phyloP scores from a whole-genome alignment of 1,140 invertebrate species.

The Drosophila biarmipes region DNA sequence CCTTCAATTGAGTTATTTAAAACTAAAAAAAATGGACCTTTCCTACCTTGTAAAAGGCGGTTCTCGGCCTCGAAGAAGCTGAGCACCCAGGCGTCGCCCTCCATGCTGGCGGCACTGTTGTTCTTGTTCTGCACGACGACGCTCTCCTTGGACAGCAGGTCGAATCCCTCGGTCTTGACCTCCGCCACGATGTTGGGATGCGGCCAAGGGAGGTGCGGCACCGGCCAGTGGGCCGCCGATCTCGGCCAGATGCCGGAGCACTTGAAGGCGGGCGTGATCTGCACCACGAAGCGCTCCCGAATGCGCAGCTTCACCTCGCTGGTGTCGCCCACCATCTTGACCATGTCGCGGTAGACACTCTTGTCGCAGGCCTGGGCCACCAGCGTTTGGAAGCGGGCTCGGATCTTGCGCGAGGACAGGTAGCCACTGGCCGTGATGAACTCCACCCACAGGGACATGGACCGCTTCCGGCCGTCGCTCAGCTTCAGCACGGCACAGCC shows the following conservation, averaged over 20 bases:
- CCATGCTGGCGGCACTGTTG: slow-evolving; percentile 89
- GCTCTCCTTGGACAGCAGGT: slow-evolving; percentile 94
- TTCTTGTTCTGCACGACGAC: slow-evolving; percentile 92
- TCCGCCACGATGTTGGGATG: slow-evolving; percentile 95
- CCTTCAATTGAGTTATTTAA: no score
- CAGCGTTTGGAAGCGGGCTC: slow-evolving; percentile 96
- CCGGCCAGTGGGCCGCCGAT: slow-evolving; percentile 96
- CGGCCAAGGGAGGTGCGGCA: slow-evolving; percentile 94
- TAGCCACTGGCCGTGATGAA: slow-evolving; percentile 99
- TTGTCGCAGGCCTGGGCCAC: slow-evolving; percentile 98
- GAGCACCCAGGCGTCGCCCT: slow-evolving; percentile 97
- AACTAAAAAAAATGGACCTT: no score
- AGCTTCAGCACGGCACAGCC: slow-evolving; percentile 98
- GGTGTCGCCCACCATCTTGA: slow-evolving; percentile 97
- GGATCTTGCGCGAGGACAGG: slow-evolving; percentile 96
- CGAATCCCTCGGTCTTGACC: slow-evolving; percentile 97
- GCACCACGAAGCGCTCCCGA: slow-evolving; percentile 95
- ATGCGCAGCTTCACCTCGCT: slow-evolving; percentile 94
- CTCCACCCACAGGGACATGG: slow-evolving; percentile 99
- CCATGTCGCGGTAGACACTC: slow-evolving; percentile 95
- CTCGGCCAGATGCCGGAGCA: slow-evolving; percentile 97
- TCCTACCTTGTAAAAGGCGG: slow-evolving; percentile 90
- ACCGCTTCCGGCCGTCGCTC: slow-evolving; percentile 96
- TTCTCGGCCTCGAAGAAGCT: slow-evolving; percentile 95
- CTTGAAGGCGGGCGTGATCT: slow-evolving; percentile 97